Base-by-base conservation (phyloP, 2,888 invertebrate species). In the Eudasyphora cyanicolor region DNA sequence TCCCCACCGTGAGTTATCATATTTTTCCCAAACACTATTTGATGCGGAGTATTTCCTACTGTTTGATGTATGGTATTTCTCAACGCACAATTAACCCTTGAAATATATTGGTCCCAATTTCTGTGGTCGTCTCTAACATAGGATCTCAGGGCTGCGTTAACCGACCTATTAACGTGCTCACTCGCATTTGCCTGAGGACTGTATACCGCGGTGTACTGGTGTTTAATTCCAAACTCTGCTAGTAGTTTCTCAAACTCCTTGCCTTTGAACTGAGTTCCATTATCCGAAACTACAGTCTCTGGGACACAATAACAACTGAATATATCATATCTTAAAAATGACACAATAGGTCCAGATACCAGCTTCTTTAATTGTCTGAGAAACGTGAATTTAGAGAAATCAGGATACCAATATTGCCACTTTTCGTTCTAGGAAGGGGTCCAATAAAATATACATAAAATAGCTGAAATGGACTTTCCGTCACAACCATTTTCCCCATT, bases 161-260 rank as follows among this genome's bases (percentile, higher is more conserved):
- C n/a, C n/a, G n/a, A n/a, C n/a, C n/a, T 27, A 75, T 78, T 0
- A n/a, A 78, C 77, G 4, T 75, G n/a, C 24, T 77, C 77, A 62
- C 74, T 74, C 0, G 75, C 75, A 32, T 82, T 82, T 5, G 79
- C 76, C 21, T 83, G 79, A 24, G 79, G 82, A 14, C 82, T 82
- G 54, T 83, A 83, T 51, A 83, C 35, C 0, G 82, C 82, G 8
- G 79, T 76, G 21, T 49, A 32, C 21, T 57, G 19, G 27, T 82
- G 82, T 12, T 27, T n/a, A 14, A 82, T 62, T n/a, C 78, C 78
- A 32, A 45, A 69, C 7, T 82, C 54, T 12, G 2, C 10, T 27
- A 82, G 27, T 35, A 82, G 54, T 7, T 51, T 69, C 3, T 67
- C 79, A 35, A 82, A 82, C 17, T 83, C 70, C 14, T 42, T 69